Percentiles rank a stretch among this genome's conserved stretches.
phyloP scores from a whole-genome alignment of 2,888 invertebrate genomes.

The Pedicia rivosa region DNA sequence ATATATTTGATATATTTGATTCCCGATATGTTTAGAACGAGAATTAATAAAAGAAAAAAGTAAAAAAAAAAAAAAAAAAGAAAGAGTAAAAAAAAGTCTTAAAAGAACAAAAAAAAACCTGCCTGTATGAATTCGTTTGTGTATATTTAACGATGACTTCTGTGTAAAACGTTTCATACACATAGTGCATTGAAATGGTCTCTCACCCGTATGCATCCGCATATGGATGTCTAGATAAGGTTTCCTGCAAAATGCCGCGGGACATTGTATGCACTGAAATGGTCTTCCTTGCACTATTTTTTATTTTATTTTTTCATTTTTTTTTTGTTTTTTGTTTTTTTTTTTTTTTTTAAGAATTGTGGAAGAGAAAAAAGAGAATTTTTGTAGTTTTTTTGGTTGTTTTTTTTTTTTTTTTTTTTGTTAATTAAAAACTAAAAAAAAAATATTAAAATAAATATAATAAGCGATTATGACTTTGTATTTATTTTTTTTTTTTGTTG shows the following conservation, averaged over 20 bases:
- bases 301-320: too few relatives aligned
- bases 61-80: not conserved
- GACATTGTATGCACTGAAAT: slow-evolving; percentile 37
- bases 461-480: too few relatives aligned
- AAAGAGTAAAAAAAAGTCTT: not conserved
- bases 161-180: slow-evolving; percentile 59
- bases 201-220: slow-evolving; percentile 26
- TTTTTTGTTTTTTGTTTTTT: too few relatives aligned
- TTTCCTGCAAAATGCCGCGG: slow-evolving; percentile 39
- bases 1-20: too few relatives aligned
- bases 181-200: slow-evolving; percentile 19
- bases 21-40: too few relatives aligned
- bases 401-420: too few relatives aligned
- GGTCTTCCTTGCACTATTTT: slow-evolving; percentile 16
- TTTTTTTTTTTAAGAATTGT: too few relatives aligned
- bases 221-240: slow-evolving; percentile 37
- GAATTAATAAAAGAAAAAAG: slow-evolving; percentile 20
- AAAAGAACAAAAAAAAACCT: slow-evolving; percentile 18
- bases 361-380: too few relatives aligned
- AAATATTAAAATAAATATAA: too few relatives aligned
- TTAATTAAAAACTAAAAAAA: too few relatives aligned
- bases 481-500: too few relatives aligned
- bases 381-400: too few relatives aligned
- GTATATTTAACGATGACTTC: slow-evolving; percentile 66
- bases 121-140: slow-evolving; percentile 63